Base-by-base conservation (phyloP, 2,113 vertebrate species). In the Peromyscus maniculatus region DNA sequence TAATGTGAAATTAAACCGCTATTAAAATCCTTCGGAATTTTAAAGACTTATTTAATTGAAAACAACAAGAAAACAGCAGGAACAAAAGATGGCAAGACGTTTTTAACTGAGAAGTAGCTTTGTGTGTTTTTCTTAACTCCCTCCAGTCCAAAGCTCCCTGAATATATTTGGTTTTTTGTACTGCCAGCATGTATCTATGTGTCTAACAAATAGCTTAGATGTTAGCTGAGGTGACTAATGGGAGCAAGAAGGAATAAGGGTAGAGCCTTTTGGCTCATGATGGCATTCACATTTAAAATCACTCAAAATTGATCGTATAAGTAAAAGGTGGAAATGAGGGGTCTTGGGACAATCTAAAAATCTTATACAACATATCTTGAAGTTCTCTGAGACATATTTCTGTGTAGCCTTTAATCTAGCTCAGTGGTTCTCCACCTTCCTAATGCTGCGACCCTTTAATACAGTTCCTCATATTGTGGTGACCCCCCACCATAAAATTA, bases 1-100 rank as follows among this genome's bases (percentile, higher is more conserved):
- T 77, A 89, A 82, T 62, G 33, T 12, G n/a, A 91, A 89, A 78
- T 96, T 57, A 77, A 91, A 46, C 15, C 39, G 7, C 46, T 28
- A 64, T 79, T 72, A 95, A 43, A 78, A 96, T 21, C 4, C 8
- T 66, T 93, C 10, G 52, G 69, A 59, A 72, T 88, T 88, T 88
- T 66, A 55, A 92, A 91, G 16, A 94, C 11, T 33, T 83, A 69
- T 43, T 67, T 74, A 49, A 88, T 39, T 57, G 57, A 72, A 91
- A 94, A 90, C 5, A 79, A n/a, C 5, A 79, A n/a, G 1, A 36
- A 55, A 57, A 77, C 26, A 91, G 43, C 77, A 67, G 77, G 28
- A 93, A 74, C 46, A 67, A 87, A 67, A 12, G 43, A 19, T 9
- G 31, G 28, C 1, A 21, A n/a, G 19, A 9, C 15, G 11, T 90